Base-by-base conservation (phyloP, 1,140 invertebrate genomes). In the Eueides isabella region DNA sequence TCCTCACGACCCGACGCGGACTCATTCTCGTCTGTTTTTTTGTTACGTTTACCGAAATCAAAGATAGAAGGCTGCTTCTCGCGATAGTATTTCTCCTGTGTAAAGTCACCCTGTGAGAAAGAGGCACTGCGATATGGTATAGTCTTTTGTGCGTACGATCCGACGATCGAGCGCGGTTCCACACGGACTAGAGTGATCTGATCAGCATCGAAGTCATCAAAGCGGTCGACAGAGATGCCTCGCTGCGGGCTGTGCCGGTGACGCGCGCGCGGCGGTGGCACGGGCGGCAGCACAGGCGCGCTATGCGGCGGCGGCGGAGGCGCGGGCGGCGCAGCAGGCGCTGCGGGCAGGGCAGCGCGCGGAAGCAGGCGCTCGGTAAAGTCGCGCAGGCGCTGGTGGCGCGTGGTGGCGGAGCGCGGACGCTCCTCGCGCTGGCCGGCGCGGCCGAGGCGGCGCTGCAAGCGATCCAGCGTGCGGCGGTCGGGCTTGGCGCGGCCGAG, bases 21-120 rank as follows among this genome's bases (percentile, higher is more conserved):
- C 61, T 68, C 77, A 73, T 70, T 72, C 74, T 82, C 82, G 30
- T 85, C 87, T 77, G 80, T 89, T 80, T 78, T 91, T 76, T 79
- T 77, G 41, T 80, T 31, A 61, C 89, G 71, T 82, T 80, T 90
- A 48, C 85, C 90, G 80, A 85, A 94, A 83, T 80, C 93, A 83
- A 88, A 94, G 64, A 89, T 86, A 9, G 90, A 91, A 61, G 75
- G 85, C 65, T 89, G 87, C 76, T 85, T 90, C 78, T 85, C 94
- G 79, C 83, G 90, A 85, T 90, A 91, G 72, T 92, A 88, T 44
- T 91, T 90, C 63, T 90, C 84, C 38, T 93, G 87, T 5, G 94
- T 92, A 80, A 95, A 96, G 84, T 97, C 97, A 48, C 97, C 96
- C 89, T 97, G 97, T 0, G 97, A 97, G 81, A 97, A 97, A 11